Evolutionary conservation across 1,140 invertebrate genomes (phyloP).

Genomic region (Hypsibius dujardini): DNA sequence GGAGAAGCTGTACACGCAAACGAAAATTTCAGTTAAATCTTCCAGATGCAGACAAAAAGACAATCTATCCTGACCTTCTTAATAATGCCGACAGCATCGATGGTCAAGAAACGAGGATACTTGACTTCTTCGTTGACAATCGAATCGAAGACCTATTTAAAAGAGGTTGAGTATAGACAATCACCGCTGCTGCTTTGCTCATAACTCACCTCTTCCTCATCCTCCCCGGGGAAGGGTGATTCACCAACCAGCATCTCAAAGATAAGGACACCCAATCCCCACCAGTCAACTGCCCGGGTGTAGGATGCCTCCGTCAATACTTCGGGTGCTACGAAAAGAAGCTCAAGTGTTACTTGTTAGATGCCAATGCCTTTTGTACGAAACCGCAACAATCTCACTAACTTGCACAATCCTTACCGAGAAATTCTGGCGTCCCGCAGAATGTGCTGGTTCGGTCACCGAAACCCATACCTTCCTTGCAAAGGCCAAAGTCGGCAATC

Average conservation of each 20-base stretch:
- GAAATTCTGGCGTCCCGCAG: slow-evolving; percentile 96
- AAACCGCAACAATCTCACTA: too few species aligned
- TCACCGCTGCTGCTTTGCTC: too few species aligned
- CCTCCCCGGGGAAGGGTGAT: slow-evolving; percentile 97
- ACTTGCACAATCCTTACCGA: slow-evolving; percentile 31
- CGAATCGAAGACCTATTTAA: slow-evolving; percentile 70
- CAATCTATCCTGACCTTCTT: slow-evolving; percentile 52
- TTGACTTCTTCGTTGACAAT: slow-evolving; percentile 99
- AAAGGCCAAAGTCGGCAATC: slow-evolving; percentile 96
- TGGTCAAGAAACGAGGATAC: slow-evolving; percentile 85
- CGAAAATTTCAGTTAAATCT: slow-evolving; percentile 19
- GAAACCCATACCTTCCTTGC: slow-evolving; percentile 98
- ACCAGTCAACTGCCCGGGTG: slow-evolving; percentile 97
- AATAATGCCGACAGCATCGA: slow-evolving; percentile 98
- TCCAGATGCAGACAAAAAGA: slow-evolving; percentile 17
- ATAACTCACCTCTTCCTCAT: slow-evolving; percentile 72
- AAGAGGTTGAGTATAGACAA: too few species aligned
- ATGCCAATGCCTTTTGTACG: too few species aligned
- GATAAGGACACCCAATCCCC: slow-evolving; percentile 95
- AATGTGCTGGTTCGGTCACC: slow-evolving; percentile 91
- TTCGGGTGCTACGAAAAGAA: slow-evolving; percentile 61
- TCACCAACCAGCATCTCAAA: slow-evolving; percentile 99
- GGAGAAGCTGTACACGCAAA: slow-evolving; percentile 50
- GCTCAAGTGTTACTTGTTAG: too few species aligned
- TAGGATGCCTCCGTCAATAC: slow-evolving; percentile 96